Conservation (phyloP, 2,113 vertebrate genomes). For the Oenanthe melanoleuca region DNA sequence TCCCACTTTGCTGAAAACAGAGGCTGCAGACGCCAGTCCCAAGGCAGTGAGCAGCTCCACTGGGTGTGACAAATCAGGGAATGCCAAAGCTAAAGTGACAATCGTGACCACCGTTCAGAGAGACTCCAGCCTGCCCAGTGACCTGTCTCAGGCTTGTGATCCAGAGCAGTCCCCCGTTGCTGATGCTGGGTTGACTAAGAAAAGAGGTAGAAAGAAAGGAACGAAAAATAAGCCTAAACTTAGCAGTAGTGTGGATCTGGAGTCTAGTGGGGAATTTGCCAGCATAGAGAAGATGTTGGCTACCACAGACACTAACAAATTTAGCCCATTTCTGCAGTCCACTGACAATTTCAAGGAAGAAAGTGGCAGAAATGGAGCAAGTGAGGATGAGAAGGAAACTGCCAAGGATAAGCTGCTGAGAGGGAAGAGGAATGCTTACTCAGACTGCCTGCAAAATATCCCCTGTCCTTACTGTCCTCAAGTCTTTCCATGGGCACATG, state of each 20-base stretch:
- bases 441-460: conserved; percentile 92
- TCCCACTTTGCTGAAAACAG: conserved; percentile 86
- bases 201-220: conserved; percentile 78
- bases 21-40: conserved; percentile 54
- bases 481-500: conserved; percentile 94
- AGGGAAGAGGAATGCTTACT: conserved; percentile 90
- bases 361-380: conserved; percentile 68
- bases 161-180: conserved; percentile 50
- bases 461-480: conserved; percentile 91
- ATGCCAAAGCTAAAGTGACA: conserved; percentile 55
- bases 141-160: conserved; percentile 23
- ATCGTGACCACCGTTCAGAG: background rate
- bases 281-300: conserved; percentile 98
- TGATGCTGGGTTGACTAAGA: conserved; percentile 56
- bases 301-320: conserved; percentile 94
- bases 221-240: conserved; percentile 64
- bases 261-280: conserved; percentile 97
- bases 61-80: conserved; percentile 61
- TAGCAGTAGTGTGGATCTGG: conserved; percentile 81
- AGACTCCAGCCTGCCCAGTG: conserved; percentile 19
- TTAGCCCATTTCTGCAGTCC: conserved; percentile 90
- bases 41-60: background rate
- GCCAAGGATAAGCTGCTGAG: conserved; percentile 80
- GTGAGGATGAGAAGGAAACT: conserved; percentile 77
- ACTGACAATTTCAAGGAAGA: conserved; percentile 72